Evolutionary conservation across 2,113 vertebrate species (phyloP), one percentile per base, ranked within the genome.

Genomic region (Corythaeola cristata): DNA sequence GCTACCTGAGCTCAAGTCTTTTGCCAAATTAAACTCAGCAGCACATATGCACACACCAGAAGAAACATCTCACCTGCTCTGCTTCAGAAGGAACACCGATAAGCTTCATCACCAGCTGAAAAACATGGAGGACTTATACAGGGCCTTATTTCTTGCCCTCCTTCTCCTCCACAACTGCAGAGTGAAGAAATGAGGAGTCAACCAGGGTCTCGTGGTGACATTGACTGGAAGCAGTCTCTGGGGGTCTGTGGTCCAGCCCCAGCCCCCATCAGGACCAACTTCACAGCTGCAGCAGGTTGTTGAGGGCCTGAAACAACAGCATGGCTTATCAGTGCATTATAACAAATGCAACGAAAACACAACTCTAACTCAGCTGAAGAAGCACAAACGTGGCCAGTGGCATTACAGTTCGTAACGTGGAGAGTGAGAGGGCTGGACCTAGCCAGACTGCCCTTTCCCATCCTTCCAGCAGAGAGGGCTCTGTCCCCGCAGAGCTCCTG

Each of bases 71-170:
- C 30, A 20, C 56, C 35, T 1, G 4, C 16, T 52, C 52, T 41
- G 11, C 0, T 0, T 24, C 27, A 56, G 19, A 47, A 55, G 15
- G 17, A 83, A n/a, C 2, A 6, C 5, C 24, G n/a, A 22, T 49
- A 64, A 10, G 9, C 27, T 33, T 45, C 20, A 12, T 5, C 39
- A 50, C 12, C 49, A 35, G 22, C 28, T 56, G 67, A 15, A 66
- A 88, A 80, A 26, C 12, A 15, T 1, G 5, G 39, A 45, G 17
- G 35, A 22, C 6, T 55, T 49, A 11, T 4, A 3, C 19, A 58
- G 15, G 17, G 14, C 9, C 8, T 85, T 44, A 5, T 45, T 84
- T 75, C 23, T 49, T 11, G 55, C 17, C 17, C 4, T 69, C 24
- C 63, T 41, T 18, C 44, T 77, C 49, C 49, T 49, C 37, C 66